Evolutionary conservation across 2,113 vertebrate genomes (phyloP).

Genomic region (Chaetops frenatus): DNA sequence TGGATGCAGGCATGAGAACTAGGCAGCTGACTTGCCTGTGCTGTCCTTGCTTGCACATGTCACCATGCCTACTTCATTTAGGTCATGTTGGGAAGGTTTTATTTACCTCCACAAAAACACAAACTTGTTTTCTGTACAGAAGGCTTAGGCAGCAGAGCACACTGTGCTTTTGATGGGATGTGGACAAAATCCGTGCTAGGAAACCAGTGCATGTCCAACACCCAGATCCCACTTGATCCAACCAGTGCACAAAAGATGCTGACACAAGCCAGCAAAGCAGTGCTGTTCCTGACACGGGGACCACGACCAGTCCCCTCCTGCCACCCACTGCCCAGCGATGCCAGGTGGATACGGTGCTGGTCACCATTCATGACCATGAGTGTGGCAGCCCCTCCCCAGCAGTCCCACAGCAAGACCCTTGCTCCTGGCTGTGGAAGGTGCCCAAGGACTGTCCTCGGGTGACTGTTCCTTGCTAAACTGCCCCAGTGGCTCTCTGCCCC

Average conservation of each 20-base stretch:
- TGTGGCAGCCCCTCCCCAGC: not conserved
- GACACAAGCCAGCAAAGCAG: fast-evolving
- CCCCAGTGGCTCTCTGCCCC: not conserved
- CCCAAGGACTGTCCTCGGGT: not conserved
- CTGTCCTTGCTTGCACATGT: not conserved
- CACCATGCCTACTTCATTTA: not conserved
- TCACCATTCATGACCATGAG: not conserved
- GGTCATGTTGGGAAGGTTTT: fast-evolving
- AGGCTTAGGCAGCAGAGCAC: not conserved
- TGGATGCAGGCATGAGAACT: not conserved
- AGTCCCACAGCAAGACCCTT: not conserved
- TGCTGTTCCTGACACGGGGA: fast-evolving
- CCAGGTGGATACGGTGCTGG: not conserved
- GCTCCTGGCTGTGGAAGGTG: not conserved
- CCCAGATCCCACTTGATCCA: not conserved
- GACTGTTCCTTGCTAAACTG: fast-evolving
- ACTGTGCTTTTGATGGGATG: not conserved
- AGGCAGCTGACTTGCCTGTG: not conserved
- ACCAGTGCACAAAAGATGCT: fast-evolving
- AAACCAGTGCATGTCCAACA: not conserved
- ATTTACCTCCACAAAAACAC: not conserved
- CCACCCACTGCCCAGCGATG: not conserved
- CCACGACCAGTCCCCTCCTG: not conserved
- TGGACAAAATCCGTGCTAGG: not conserved
- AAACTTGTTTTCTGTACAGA: not conserved